A percentile compares a stretch with the other conserved stretches of the same genome.
These are phyloP conservation scores for Guaruba guarouba DNA, from an alignment of 2,113 vertebrate species.

Conservation along the genomic window DNA sequence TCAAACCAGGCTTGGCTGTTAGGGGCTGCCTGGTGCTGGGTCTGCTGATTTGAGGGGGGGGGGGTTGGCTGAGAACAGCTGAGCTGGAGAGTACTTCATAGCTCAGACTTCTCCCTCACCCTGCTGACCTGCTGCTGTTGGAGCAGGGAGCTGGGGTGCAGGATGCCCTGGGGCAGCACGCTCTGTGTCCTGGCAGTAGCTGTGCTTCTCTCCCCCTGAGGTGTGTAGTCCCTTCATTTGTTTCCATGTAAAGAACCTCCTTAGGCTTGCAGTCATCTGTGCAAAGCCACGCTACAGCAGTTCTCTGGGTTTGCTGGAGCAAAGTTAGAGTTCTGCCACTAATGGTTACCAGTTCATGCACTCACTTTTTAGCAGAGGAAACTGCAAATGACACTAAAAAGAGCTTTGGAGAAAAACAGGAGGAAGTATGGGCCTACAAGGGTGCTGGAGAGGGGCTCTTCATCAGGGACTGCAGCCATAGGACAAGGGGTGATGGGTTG, in stretches of 20 bases:
- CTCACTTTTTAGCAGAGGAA: not conserved
- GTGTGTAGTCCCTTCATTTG: not conserved
- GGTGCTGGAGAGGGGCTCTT: not conserved
- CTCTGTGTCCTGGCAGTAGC: not conserved
- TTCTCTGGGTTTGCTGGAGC: not conserved
- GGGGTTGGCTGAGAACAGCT: not conserved
- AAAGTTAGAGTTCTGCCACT: not conserved
- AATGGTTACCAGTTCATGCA: not conserved
- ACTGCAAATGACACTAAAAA: not conserved
- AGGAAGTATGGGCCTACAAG: not conserved
- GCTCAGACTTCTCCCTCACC: not conserved
- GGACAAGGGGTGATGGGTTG: not conserved
- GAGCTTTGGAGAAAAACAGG: not conserved
- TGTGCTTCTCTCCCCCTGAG: not conserved
- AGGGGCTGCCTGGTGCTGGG: not conserved
- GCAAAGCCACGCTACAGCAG: not conserved
- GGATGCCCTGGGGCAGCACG: rapidly evolving
- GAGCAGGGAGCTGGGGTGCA: not conserved
- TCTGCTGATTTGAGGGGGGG: not conserved
- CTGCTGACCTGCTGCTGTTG: not conserved
- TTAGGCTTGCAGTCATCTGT: not conserved
- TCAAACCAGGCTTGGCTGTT: not conserved
- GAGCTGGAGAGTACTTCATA: not conserved
- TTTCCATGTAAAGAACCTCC: not conserved
- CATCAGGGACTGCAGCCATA: rapidly evolving